Percentiles rank a stretch among this genome's conserved stretches.
Conservation (phyloP, 2,888 invertebrate genomes). For the Drosophila mimica region DNA sequence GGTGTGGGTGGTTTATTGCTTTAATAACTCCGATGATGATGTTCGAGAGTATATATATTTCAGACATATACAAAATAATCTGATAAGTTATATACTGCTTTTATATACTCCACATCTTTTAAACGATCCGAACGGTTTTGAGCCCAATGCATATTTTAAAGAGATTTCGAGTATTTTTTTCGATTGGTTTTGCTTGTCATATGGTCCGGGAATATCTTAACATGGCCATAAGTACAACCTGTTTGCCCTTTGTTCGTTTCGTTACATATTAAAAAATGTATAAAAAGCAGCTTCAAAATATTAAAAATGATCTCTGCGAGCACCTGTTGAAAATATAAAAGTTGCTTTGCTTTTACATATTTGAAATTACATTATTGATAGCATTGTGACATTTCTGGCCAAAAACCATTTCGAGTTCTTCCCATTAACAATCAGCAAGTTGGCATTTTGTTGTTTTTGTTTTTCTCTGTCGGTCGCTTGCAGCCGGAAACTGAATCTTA, state of each 20-base stretch:
- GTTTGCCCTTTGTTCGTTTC: not conserved
- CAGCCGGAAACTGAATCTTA: constrained; percentile 9
- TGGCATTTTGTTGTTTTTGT: not conserved
- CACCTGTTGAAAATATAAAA: not conserved
- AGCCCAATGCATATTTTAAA: too few species aligned
- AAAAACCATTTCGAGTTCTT: not conserved
- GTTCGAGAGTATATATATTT: not conserved
- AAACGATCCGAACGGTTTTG: too few species aligned
- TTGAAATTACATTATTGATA: not conserved
- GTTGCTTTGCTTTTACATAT: not conserved
- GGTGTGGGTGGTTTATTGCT: constrained; percentile 3
- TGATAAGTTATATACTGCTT: not conserved
- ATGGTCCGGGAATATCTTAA: not conserved
- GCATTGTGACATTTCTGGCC: not conserved
- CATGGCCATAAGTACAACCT: not conserved
- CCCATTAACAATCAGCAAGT: not conserved
- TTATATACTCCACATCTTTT: too few species aligned
- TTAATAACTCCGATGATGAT: not conserved
- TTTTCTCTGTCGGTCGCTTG: not conserved
- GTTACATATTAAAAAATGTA: not conserved
- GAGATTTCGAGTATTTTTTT: not conserved
- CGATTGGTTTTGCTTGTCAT: not conserved
- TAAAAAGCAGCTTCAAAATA: not conserved
- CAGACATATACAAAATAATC: not conserved
- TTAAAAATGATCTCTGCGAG: not conserved